Evolutionary conservation across 23 tunicate species (phyloP), one percentile per base, ranked within the genome.

Genomic region (Trididemnum clinides): DNA sequence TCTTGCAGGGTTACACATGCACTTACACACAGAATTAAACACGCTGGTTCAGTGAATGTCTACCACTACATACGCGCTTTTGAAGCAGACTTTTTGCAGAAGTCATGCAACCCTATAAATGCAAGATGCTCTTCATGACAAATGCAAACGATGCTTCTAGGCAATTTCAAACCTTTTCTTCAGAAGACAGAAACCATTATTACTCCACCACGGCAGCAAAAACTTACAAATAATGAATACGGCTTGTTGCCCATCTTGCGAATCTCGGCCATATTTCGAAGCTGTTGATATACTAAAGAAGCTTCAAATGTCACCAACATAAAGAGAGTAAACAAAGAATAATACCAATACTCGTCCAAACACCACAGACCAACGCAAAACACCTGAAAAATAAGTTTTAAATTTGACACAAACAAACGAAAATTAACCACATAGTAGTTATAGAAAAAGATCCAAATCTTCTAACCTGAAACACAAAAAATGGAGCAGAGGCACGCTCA

Each of bases 271-370:
- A 95, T 90, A 51, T 95, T 95, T 83, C 92, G 64, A 1, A 90
- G 77, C 54, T 95, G 99, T 50, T 95, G 99, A 50, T 90, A 87
- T 34, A 95, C 99, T 64, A 95, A 71, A 25, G 99, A 86, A 1
- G 92, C 92, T 37, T 95, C 99, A 71, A 95, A 95, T 28, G 87
- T 82, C 32, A 95, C 86, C 72, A 95, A 80, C 99, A 95, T 95
- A 57, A 90, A 87, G 21, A 95, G 82, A 25, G 99, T 95, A 65
- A 95, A 95, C 33, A 95, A 34, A 34, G 99, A 95, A 71, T 95
- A 95, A 64, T 95, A 95, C 99, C 99, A 95, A 79, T 95, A 95
- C 33, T 95, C 99, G 71, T 95, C 99, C 87, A 95, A 58, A 72
- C 99, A 95, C 99, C 99, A 95, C 33, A 95, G 50, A 0, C 44